Percentiles rank a stretch among this genome's conserved stretches.
These are phyloP conservation scores for Steinernema hermaphroditum DNA, from an alignment of 2,888 invertebrate species.

Conservation along the genomic window DNA sequence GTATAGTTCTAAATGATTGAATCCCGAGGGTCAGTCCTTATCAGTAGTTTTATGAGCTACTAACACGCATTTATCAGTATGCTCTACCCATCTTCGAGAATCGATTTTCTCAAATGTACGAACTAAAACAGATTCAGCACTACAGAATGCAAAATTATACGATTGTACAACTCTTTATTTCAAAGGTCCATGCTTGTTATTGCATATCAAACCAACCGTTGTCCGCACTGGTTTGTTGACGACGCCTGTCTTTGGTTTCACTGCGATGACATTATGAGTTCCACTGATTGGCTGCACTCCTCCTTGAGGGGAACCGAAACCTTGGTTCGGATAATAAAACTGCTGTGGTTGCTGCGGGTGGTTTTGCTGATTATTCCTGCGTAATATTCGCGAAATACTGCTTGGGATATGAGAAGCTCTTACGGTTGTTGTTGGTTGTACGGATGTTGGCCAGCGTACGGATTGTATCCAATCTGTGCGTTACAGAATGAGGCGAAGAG, in stretches of 20 bases:
- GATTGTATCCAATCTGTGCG: neutral
- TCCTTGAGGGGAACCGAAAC: neutral
- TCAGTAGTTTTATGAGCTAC: constrained; percentile 17
- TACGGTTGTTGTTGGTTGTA: constrained; percentile 11
- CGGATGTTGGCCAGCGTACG: neutral
- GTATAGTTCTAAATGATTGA: too few species aligned
- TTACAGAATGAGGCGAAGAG: neutral
- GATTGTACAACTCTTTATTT: too few species aligned
- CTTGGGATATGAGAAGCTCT: too few species aligned
- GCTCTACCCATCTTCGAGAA: too few species aligned
- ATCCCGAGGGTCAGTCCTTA: too few species aligned
- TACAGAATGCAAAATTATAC: too few species aligned
- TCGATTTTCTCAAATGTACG: too few species aligned
- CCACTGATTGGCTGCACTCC: neutral
- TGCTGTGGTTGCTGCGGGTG: neutral
- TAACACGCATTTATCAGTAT: neutral
- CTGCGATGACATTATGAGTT: neutral
- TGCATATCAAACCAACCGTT: neutral
- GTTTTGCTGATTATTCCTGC: neutral
- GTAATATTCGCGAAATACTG: too few species aligned
- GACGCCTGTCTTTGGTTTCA: neutral
- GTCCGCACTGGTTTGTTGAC: constrained; percentile 6
- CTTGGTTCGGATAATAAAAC: neutral
- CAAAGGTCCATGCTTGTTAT: too few species aligned
- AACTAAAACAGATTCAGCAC: too few species aligned